Evolutionary conservation across 2,888 invertebrate genomes (phyloP).

Genomic region (Luperina testacea): DNA sequence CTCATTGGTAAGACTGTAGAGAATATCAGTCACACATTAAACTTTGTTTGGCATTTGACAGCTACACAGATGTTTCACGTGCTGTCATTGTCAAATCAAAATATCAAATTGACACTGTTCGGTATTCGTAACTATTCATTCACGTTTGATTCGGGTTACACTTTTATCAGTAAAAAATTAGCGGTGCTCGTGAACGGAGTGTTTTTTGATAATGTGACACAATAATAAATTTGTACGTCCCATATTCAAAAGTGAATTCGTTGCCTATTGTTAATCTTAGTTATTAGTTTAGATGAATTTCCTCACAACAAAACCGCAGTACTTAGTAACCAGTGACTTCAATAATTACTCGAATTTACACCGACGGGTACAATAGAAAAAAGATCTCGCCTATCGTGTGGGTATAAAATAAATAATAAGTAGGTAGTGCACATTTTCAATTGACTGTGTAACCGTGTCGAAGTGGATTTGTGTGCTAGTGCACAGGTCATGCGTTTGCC

Average conservation of each 20-base stretch:
- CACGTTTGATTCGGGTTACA: constrained; percentile 27
- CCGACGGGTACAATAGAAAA: constrained; percentile 45
- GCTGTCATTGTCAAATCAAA: constrained; percentile 27
- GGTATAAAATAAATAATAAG: constrained; percentile 59
- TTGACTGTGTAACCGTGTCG: constrained; percentile 38
- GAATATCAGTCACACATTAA: constrained; percentile 22
- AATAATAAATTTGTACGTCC: constrained; percentile 59
- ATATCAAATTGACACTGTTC: constrained; percentile 14
- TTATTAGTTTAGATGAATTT: constrained; percentile 44
- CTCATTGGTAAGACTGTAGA: background rate
- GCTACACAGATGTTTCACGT: background rate
- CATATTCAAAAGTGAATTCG: constrained; percentile 54
- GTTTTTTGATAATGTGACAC: constrained; percentile 40
- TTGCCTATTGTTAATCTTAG: constrained; percentile 34
- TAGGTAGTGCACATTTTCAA: constrained; percentile 55
- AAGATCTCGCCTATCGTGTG: constrained; percentile 50
- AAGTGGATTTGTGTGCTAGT: constrained; percentile 51
- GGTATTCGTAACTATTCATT: constrained; percentile 17
- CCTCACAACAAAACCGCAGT: constrained; percentile 23
- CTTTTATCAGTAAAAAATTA: constrained; percentile 60
- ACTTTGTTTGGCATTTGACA: constrained; percentile 8
- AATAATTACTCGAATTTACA: constrained; percentile 27
- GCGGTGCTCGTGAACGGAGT: constrained; percentile 53
- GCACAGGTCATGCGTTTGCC: constrained; percentile 61
- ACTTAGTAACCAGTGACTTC: constrained; percentile 53